Evolutionary conservation across 35 echinoderm and acorn worm species (phyloP).

Genomic region (Lytechinus variegatus): DNA sequence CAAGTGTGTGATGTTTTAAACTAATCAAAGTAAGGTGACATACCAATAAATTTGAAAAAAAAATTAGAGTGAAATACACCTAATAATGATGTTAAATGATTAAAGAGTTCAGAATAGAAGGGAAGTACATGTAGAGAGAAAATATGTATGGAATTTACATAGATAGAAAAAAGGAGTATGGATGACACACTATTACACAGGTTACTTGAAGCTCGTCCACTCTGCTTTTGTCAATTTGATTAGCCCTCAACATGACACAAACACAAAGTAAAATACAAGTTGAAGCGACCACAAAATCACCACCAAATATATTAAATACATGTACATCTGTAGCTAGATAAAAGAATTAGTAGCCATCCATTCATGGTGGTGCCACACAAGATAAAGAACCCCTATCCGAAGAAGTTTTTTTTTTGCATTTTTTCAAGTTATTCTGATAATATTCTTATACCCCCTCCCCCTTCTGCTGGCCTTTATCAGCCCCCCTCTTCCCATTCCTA

Average conservation of each 20-base stretch:
- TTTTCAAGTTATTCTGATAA: no score
- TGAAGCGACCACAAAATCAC: neutral
- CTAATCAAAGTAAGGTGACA: neutral
- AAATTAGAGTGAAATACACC: no score
- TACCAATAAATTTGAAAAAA: neutral
- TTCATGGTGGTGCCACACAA: no score
- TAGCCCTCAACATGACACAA: neutral
- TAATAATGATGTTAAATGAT: neutral
- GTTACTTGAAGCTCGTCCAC: neutral
- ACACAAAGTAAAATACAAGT: neutral
- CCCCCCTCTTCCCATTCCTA: no score
- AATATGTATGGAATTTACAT: neutral
- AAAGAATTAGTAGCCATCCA: neutral
- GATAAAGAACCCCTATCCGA: no score
- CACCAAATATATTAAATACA: neutral
- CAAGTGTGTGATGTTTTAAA: no score
- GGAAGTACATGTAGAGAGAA: neutral
- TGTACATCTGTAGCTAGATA: no score
- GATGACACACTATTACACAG: neutral
- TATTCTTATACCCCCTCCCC: no score
- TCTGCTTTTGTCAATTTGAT: neutral
- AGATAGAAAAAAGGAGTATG: neutral
- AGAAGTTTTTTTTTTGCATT: no score
- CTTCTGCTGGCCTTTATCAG: no score
- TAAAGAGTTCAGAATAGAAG: neutral